These are phyloP conservation scores for Charina bottae DNA, from an alignment of 2,113 vertebrate genomes.

Conservation along the genomic window DNA sequence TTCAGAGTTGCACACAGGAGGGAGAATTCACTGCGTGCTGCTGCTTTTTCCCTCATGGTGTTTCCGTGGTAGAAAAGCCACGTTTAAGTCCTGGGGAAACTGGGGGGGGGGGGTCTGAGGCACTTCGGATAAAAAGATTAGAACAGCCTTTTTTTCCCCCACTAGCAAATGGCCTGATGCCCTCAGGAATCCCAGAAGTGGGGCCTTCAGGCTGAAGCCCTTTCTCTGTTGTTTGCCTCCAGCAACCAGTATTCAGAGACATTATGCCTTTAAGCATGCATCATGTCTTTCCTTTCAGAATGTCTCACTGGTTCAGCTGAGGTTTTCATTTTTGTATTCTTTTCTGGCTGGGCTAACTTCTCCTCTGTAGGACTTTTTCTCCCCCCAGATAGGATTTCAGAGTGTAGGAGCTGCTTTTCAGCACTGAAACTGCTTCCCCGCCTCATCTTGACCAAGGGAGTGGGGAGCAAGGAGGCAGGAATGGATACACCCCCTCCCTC, in stretches of 20 bases:
- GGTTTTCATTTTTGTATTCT: neutral
- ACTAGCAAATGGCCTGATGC: neutral
- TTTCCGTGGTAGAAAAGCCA: neutral
- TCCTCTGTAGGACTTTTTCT: neutral
- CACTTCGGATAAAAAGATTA: neutral
- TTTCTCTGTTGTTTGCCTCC: neutral
- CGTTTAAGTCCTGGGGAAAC: neutral
- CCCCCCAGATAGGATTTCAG: neutral
- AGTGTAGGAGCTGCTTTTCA: neutral
- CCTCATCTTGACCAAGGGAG: neutral
- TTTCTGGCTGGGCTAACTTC: neutral
- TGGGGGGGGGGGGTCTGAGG: too few relatives aligned
- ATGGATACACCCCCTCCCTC: fast-evolving
- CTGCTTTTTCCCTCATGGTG: neutral
- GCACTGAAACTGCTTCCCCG: neutral
- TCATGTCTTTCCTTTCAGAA: neutral
- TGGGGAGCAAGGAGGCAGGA: neutral
- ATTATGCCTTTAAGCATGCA: neutral
- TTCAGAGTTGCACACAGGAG: neutral
- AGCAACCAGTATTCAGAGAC: neutral
- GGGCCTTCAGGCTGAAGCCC: neutral
- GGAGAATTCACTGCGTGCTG: neutral
- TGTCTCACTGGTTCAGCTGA: neutral
- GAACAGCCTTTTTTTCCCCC: too few relatives aligned
- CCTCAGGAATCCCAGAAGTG: neutral